Base-by-base conservation (phyloP, 2,888 invertebrate species). In the Zygaena filipendulae region DNA sequence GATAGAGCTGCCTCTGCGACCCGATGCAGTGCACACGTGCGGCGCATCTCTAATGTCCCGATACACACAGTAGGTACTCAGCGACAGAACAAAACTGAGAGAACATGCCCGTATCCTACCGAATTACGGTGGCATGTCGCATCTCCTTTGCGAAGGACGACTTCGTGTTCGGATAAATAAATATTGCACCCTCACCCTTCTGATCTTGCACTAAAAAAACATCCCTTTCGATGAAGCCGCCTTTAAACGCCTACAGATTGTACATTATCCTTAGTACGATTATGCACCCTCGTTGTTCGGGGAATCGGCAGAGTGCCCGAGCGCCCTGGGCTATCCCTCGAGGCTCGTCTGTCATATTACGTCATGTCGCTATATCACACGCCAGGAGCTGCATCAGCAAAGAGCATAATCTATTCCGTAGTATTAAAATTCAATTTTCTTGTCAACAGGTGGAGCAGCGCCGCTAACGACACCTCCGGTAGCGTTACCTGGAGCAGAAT, bases 171-270 rank as follows among this genome's bases (percentile, higher is more conserved):
- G 50, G 64, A 77, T 74, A 77, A 77, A 77, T 77, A 77, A 77
- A 77, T 79, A 75, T 71, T 75, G 74, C 75, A 74, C 79, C 79
- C 79, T 79, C 79, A 62, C 79, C 79, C 79, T 75, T 66, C 50
- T 59, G 49, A 67, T 72, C 66, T 68, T 59, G 68, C 59, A 62
- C 69, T 70, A 77, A 79, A 79, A 77, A 79, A 79, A 79, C 77
- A 77, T 79, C 77, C 79, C 79, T 79, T 77, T 74, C 67, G 63
- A 52, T 63, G 67, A 71, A 68, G 75, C 75, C 67, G 75, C 71
- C 77, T 79, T 77, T 79, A 79, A 79, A 79, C 75, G 79, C 75
- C 79, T 79, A 77, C 79, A 79, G 79, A 79, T 79, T 79, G 79
- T 79, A 79, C 77, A 79, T 77, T 79, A 77, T 79, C 79, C 75